A percentile compares a stretch with the other conserved stretches of the same genome.
Conservation (phyloP, 1,140 invertebrate species). For the Nixonia krombeini region DNA sequence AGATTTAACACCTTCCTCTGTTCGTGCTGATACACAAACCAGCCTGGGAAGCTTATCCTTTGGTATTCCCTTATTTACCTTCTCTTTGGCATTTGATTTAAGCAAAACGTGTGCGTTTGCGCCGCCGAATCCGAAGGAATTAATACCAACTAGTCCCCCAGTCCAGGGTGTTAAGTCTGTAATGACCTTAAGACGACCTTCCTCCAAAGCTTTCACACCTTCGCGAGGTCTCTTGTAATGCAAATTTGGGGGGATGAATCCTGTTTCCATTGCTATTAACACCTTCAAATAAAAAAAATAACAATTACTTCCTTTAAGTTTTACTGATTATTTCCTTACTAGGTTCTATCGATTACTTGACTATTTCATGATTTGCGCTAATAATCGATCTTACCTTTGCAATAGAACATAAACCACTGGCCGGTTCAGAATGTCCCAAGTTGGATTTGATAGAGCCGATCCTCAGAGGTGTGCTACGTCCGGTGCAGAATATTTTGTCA, state of each 20-base stretch:
- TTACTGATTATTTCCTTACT: too few relatives aligned
- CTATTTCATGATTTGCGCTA: too few relatives aligned
- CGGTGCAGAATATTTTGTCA: conserved; percentile 84
- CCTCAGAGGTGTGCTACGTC: conserved; percentile 77
- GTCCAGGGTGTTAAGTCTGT: conserved; percentile 76
- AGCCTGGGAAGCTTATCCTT: conserved; percentile 75
- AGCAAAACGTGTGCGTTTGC: conserved; percentile 80
- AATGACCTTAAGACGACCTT: conserved; percentile 78
- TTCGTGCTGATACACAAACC: conserved; percentile 78
- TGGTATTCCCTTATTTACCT: conserved; percentile 69
- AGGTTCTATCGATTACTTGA: too few relatives aligned
- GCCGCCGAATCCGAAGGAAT: conserved; percentile 78
- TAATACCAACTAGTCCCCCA: conserved; percentile 74
- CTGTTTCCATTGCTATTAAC: conserved; percentile 80
- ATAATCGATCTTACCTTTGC: conserved; percentile 78
- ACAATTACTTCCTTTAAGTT: conserved; percentile 3
- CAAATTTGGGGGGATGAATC: conserved; percentile 80
- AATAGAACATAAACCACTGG: conserved; percentile 88
- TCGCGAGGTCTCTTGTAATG: conserved; percentile 79
- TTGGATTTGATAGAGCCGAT: conserved; percentile 96
- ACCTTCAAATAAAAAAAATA: conserved; percentile 57
- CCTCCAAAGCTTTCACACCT: conserved; percentile 77
- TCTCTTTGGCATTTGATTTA: conserved; percentile 71
- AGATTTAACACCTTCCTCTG: conserved; percentile 79
- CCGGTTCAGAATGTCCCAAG: conserved; percentile 92